These are phyloP conservation scores for Morinoia aosen DNA, from an alignment of 2,888 invertebrate species.

Conservation along the genomic window DNA sequence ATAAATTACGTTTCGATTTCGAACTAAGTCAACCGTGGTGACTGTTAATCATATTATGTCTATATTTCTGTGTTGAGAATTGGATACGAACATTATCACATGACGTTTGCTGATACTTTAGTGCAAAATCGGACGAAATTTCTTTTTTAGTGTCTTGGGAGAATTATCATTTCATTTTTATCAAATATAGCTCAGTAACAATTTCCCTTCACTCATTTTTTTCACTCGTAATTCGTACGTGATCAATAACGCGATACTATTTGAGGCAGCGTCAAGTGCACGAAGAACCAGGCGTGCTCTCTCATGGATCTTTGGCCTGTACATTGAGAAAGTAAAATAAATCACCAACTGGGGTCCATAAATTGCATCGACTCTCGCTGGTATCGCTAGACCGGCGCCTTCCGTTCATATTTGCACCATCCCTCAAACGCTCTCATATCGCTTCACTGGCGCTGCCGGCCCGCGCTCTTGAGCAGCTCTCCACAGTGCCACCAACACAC, in stretches of 20 bases:
- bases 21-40: not conserved
- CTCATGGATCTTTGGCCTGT: slow-evolving; percentile 10
- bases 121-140: not conserved
- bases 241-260: not conserved
- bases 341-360: slow-evolving; percentile 32
- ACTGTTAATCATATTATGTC: not conserved
- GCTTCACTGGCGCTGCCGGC: not conserved
- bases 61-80: no score
- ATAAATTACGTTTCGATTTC: not conserved
- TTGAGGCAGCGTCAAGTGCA: not conserved
- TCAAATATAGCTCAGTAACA: not conserved
- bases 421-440: slow-evolving; percentile 19
- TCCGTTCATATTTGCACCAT: slow-evolving; percentile 26
- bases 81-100: not conserved
- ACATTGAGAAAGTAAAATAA: slow-evolving; percentile 33
- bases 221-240: not conserved
- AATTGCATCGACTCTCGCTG: slow-evolving; percentile 18
- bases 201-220: not conserved
- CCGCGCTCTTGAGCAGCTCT: not conserved
- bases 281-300: not conserved
- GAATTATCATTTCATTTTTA: not conserved
- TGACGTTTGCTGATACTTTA: not conserved
- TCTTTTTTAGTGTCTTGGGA: not conserved
- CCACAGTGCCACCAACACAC: not conserved
- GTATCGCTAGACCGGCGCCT: slow-evolving; percentile 35